Conservation (phyloP, 2,113 vertebrate genomes). For the Okapia johnstoni region DNA sequence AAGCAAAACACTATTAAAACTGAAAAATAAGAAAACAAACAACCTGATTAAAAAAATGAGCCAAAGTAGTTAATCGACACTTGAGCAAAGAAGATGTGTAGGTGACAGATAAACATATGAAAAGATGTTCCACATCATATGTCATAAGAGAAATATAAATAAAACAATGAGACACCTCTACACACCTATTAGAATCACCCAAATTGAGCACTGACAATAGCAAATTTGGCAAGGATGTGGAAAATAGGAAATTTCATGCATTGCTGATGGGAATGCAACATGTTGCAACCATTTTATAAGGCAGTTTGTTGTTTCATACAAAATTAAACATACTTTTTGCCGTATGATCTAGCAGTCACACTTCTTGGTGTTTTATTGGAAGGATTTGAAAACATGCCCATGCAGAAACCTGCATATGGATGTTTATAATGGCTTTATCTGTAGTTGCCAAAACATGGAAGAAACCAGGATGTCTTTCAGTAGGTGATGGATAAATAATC, state of each 20-base stretch:
- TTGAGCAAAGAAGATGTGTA: not conserved
- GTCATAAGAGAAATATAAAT: not conserved
- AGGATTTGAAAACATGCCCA: not conserved
- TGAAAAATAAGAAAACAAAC: not conserved
- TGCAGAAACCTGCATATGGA: not conserved
- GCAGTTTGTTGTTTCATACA: not conserved
- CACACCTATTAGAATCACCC: not conserved
- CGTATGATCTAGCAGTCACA: not conserved
- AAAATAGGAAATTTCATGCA: not conserved
- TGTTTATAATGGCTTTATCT: not conserved
- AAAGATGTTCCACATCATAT: not conserved
- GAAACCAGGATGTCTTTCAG: not conserved
- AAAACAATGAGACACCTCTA: not conserved
- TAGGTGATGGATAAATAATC: not conserved
- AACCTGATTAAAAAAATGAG: not conserved
- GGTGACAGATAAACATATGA: not conserved
- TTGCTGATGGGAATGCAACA: not conserved
- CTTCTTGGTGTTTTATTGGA: not conserved
- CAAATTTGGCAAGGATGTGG: not conserved
- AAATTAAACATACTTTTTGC: not conserved
- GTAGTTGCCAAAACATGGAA: not conserved
- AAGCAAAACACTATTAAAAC: not conserved
- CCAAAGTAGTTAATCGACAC: not conserved
- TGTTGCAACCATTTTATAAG: not conserved
- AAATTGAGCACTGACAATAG: not conserved